Conservation (phyloP, 2,797 vertebrate genomes). For the Hyperoplus lanceolatus region DNA sequence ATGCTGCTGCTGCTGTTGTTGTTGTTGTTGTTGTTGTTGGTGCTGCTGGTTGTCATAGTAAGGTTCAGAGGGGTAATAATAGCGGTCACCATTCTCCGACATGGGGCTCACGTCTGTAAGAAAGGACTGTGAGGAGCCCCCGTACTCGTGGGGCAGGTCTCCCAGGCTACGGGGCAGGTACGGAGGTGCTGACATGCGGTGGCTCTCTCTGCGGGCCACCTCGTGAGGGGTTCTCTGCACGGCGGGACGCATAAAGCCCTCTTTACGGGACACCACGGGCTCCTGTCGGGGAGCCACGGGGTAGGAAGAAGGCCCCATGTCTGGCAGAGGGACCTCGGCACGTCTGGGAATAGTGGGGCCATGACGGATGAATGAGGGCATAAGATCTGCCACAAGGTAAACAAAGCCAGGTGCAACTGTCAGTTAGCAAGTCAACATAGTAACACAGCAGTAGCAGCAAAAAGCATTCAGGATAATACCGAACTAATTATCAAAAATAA, state of each 20-base stretch:
- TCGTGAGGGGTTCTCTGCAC: constrained; percentile 91
- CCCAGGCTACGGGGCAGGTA: constrained; percentile 91
- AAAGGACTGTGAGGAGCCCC: constrained; percentile 92
- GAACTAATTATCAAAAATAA: background rate
- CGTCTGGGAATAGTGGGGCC: constrained; percentile 96
- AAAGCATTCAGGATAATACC: background rate
- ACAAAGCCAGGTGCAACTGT: background rate
- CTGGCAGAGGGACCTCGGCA: constrained; percentile 90
- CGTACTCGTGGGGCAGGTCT: constrained; percentile 92
- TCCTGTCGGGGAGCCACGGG: constrained; percentile 81
- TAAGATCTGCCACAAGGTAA: constrained; percentile 88
- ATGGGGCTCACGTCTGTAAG: constrained; percentile 87
- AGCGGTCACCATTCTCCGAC: constrained; percentile 93
- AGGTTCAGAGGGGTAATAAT: constrained; percentile 89
- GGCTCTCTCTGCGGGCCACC: constrained; percentile 93
- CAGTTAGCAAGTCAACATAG: constrained; percentile 5
- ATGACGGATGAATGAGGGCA: constrained; percentile 98
- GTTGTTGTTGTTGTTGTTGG: constrained; percentile 36
- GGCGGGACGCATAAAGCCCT: constrained; percentile 90
- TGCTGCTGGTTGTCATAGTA: constrained; percentile 90
- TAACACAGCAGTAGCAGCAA: background rate
- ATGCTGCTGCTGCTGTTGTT: constrained; percentile 25
- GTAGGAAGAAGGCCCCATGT: constrained; percentile 81
- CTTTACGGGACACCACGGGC: constrained; percentile 88
- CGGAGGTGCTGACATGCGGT: constrained; percentile 94